Evolutionary conservation across 1,140 invertebrate genomes (phyloP).

Genomic region (Drosophila biarmipes): DNA sequence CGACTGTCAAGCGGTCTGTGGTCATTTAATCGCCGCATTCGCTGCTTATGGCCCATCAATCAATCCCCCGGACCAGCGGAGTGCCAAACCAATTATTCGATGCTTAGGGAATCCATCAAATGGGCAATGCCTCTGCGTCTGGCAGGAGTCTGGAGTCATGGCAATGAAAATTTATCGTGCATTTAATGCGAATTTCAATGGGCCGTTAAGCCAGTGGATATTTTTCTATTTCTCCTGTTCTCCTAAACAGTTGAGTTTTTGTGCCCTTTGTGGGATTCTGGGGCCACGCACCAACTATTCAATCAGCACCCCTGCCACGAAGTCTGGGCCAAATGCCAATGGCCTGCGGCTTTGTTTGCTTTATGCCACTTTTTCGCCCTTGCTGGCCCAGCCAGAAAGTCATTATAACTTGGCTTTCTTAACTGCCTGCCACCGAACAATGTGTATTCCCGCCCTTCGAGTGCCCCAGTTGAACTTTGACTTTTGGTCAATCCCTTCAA

Average conservation of each 20-base stretch:
- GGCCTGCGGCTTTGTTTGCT: constrained; percentile 73
- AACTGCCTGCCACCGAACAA: constrained; percentile 15
- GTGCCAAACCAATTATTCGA: constrained; percentile 45
- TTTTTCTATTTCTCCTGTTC: not conserved
- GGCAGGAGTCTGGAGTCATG: constrained; percentile 32
- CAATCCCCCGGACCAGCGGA: constrained; percentile 3
- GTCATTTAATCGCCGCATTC: constrained; percentile 38
- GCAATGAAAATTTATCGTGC: constrained; percentile 72
- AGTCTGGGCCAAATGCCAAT: constrained; percentile 65
- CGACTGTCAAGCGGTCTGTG: constrained; percentile 41
- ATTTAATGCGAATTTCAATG: constrained; percentile 56
- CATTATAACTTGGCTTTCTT: constrained; percentile 52
- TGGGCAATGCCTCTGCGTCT: constrained; percentile 25
- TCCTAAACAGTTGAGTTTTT: not conserved
- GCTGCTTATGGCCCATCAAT: constrained; percentile 26
- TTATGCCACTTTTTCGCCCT: constrained; percentile 58
- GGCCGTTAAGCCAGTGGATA: constrained; percentile 41
- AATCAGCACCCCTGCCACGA: constrained; percentile 35
- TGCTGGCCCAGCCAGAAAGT: constrained; percentile 30
- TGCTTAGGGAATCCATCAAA: constrained; percentile 55
- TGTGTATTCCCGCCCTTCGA: constrained; percentile 6
- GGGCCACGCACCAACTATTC: constrained; percentile 25
- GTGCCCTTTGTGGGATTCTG: constrained; percentile 1
- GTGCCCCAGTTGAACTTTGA: constrained; percentile 36
- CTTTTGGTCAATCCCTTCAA: constrained; percentile 33